These are phyloP conservation scores for Phoebastria nigripes DNA, from an alignment of 2,797 vertebrate species.

Conservation along the genomic window DNA sequence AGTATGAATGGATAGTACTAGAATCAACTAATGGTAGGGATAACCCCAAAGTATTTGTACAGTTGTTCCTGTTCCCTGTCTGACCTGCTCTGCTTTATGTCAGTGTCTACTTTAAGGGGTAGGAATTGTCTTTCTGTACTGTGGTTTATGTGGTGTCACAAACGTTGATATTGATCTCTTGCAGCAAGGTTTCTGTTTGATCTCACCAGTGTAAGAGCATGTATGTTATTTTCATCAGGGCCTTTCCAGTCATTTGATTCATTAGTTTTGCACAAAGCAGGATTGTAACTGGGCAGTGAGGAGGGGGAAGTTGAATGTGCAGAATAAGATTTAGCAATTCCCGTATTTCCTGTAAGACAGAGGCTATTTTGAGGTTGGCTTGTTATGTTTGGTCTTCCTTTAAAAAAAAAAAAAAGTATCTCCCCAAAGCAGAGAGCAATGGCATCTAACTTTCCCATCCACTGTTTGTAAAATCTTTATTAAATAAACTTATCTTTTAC, in stretches of 20 bases:
- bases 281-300: neutral
- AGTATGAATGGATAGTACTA: neutral
- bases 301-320: neutral
- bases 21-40: neutral
- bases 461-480: neutral
- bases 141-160: constrained; percentile 52
- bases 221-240: constrained; percentile 44
- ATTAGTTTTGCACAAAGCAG: constrained; percentile 32
- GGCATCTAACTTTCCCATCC: neutral
- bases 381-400: neutral
- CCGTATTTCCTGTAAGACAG: neutral
- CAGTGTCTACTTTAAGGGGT: neutral
- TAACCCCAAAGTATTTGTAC: neutral
- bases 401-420: neutral
- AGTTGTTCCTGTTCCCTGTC: constrained; percentile 26
- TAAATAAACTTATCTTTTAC: neutral
- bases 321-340: neutral
- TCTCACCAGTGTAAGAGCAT: neutral
- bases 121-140: neutral
- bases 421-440: neutral
- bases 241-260: neutral
- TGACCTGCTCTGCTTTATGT: constrained; percentile 56
- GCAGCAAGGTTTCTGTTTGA: constrained; percentile 33
- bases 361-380: neutral
- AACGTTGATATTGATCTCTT: constrained; percentile 11